These are phyloP conservation scores for Gasterosteus nipponicus DNA, from an alignment of 2,113 vertebrate genomes.

Conservation along the genomic window DNA sequence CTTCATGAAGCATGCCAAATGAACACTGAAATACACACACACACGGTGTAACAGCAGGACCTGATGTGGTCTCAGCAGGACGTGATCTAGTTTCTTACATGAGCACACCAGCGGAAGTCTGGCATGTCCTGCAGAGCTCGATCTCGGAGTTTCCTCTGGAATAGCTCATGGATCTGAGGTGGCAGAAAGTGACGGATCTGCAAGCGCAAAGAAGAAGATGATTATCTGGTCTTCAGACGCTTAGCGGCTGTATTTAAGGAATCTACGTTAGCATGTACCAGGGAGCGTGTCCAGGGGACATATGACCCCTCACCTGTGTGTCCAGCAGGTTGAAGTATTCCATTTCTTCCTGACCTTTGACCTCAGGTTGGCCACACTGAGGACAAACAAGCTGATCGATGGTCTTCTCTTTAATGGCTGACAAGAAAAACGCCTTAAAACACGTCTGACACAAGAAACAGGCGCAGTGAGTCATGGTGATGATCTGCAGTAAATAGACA, in stretches of 20 bases:
- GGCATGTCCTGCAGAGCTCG: conserved; percentile 81
- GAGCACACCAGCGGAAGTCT: conserved; percentile 84
- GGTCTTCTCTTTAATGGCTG: conserved; percentile 81
- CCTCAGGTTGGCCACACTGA: conserved; percentile 77
- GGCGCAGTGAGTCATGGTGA: conserved; percentile 83
- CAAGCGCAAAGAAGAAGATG: not conserved
- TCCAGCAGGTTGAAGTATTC: conserved; percentile 85
- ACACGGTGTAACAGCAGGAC: not conserved
- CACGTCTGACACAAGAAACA: conserved; percentile 82
- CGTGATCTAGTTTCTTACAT: conserved; percentile 69
- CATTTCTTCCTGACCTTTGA: conserved; percentile 69
- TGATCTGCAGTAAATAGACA: conserved; percentile 66
- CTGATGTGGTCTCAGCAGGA: too few relatives aligned
- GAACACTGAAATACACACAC: conserved; percentile 75
- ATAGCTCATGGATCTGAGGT: conserved; percentile 78
- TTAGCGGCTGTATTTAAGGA: not conserved
- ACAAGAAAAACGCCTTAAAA: conserved; percentile 79
- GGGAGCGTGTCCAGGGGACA: conserved; percentile 10
- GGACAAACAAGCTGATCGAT: conserved; percentile 79
- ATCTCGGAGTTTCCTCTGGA: conserved; percentile 84
- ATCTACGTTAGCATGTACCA: too few relatives aligned
- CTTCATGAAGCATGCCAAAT: conserved; percentile 83
- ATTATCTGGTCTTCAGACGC: conserved; percentile 21
- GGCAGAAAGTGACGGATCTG: conserved; percentile 83
- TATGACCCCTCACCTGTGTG: conserved; percentile 74